Conservation (phyloP, 2,113 vertebrate genomes). For the Lethenteron reissneri region DNA sequence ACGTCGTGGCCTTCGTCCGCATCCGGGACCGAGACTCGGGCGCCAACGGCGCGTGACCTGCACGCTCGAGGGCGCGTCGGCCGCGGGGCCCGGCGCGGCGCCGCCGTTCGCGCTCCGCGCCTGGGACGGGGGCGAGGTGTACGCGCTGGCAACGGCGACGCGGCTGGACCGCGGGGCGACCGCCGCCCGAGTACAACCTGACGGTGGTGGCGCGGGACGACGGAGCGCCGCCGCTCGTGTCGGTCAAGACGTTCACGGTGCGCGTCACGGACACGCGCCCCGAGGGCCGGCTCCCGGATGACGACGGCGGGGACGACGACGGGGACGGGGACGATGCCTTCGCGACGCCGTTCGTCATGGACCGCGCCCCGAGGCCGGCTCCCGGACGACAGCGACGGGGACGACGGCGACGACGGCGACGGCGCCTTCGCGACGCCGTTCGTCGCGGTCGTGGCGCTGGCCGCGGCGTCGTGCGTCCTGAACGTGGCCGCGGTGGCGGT, state of each 20-base stretch:
- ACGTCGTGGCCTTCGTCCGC: conserved; percentile 76
- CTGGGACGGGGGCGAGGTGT: conserved; percentile 97
- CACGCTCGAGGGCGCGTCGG: conserved; percentile 58
- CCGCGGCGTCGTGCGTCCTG: conserved; percentile 82
- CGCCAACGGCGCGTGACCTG: conserved; percentile 89
- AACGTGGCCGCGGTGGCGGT: too few species aligned
- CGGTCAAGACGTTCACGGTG: conserved; percentile 79
- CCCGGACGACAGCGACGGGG: too few species aligned
- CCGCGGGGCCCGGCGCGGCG: background rate
- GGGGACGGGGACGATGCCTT: too few species aligned
- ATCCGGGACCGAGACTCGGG: conserved; percentile 85
- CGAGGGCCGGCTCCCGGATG: too few species aligned
- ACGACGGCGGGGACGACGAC: too few species aligned
- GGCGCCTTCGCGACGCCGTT: conserved; percentile 34
- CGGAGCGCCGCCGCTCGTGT: conserved; percentile 66
- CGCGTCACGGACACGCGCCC: conserved; percentile 73
- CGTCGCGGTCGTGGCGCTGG: conserved; percentile 78
- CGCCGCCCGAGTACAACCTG: conserved; percentile 82
- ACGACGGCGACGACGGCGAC: background rate
- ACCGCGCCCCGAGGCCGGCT: too few species aligned
- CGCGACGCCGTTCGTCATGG: too few species aligned
- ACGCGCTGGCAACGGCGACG: conserved; percentile 74
- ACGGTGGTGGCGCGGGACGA: conserved; percentile 86
- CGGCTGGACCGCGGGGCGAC: conserved; percentile 68
- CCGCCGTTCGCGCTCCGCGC: too few species aligned